These are phyloP conservation scores for Himalopsyche tibetana DNA, from an alignment of 2,888 invertebrate genomes.

Conservation along the genomic window DNA sequence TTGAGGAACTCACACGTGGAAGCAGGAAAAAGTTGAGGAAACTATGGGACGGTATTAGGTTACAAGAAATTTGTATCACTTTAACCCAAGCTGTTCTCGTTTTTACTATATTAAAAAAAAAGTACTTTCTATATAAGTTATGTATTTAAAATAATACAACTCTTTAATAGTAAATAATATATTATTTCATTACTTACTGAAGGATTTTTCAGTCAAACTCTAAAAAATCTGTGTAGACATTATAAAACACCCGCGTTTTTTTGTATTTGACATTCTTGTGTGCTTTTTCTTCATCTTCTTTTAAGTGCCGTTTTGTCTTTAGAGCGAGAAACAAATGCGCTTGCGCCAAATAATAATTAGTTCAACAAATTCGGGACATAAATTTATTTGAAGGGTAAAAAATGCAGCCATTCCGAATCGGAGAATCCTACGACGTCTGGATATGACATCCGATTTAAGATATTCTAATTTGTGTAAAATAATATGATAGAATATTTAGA, in stretches of 20 bases:
- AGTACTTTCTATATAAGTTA: too few relatives aligned
- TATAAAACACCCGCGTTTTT: constrained; percentile 39
- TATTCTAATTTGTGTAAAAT: background rate
- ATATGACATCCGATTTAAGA: background rate
- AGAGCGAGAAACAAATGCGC: constrained; percentile 53
- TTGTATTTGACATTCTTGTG: constrained; percentile 6
- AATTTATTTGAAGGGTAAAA: constrained; percentile 54
- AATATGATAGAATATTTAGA: too few relatives aligned
- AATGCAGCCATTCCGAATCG: constrained; percentile 39
- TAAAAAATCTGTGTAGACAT: background rate
- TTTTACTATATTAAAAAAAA: too few relatives aligned
- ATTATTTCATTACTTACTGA: too few relatives aligned
- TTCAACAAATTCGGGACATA: constrained; percentile 62
- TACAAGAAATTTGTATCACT: too few relatives aligned
- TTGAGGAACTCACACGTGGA: constrained; percentile 2
- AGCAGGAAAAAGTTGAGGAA: constrained; percentile 31
- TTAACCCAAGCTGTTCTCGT: too few relatives aligned
- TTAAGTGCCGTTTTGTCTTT: background rate
- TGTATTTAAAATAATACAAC: too few relatives aligned
- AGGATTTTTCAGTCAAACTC: too few relatives aligned
- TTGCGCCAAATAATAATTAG: constrained; percentile 63
- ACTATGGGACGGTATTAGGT: background rate
- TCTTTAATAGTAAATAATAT: too few relatives aligned
- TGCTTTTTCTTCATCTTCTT: background rate
- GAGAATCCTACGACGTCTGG: background rate